phyloP scores from a whole-genome alignment of 2,888 invertebrate species.

The Chorisops tibialis region DNA sequence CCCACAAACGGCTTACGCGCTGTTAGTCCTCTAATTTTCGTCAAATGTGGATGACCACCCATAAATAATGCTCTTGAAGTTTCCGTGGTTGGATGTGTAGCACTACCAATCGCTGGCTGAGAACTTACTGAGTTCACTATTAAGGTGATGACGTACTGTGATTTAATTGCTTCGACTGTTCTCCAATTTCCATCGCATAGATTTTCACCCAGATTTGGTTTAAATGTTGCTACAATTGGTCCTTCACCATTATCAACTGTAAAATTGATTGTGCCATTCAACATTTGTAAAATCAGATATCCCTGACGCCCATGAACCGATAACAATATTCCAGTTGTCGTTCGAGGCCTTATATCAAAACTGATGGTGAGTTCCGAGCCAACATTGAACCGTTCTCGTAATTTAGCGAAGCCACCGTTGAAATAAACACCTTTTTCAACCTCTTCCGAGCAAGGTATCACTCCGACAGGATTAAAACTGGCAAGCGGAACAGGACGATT shows the following conservation, averaged over 20 bases:
- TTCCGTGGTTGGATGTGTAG: constrained; percentile 65
- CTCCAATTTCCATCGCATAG: constrained; percentile 98
- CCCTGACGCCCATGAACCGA: constrained; percentile 81
- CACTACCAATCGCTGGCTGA: constrained; percentile 67
- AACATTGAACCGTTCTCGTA: constrained; percentile 70
- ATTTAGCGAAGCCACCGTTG: constrained; percentile 66
- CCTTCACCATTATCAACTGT: constrained; percentile 78
- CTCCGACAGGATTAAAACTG: constrained; percentile 54
- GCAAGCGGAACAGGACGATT: constrained; percentile 59
- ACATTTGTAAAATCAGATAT: constrained; percentile 81
- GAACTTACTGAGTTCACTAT: constrained; percentile 79
- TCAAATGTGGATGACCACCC: constrained; percentile 74
- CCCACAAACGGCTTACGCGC: constrained; percentile 74
- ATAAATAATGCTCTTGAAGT: constrained; percentile 84
- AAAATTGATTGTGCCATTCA: constrained; percentile 79
- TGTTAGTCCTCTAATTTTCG: constrained; percentile 61
- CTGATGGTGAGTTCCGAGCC: constrained; percentile 74
- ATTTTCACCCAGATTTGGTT: constrained; percentile 62
- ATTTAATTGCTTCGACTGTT: constrained; percentile 75
- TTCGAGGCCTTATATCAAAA: constrained; percentile 83
- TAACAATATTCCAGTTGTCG: constrained; percentile 77
- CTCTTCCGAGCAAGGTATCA: constrained; percentile 74
- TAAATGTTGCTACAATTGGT: constrained; percentile 70
- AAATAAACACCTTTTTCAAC: constrained; percentile 84
- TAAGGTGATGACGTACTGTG: constrained; percentile 84